Base-by-base conservation (phyloP, 1,140 invertebrate species). In the Whitmania pigra region DNA sequence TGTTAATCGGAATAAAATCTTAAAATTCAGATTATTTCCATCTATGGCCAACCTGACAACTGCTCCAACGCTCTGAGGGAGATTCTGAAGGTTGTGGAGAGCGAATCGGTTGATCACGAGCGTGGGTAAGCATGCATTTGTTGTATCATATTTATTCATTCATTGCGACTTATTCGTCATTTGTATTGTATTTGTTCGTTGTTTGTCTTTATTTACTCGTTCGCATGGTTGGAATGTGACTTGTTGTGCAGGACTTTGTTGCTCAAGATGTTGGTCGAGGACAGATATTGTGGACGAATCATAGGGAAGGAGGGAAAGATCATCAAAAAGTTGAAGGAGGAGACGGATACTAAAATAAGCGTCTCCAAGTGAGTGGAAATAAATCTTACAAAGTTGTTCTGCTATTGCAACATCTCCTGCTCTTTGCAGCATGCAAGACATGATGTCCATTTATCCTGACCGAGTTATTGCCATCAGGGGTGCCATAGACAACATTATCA, bases 251-350 rank as follows among this genome's bases (percentile, higher is more conserved):
- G 91, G 75, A 93, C 97, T 83, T 90, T 95, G 71, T 89, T 88
- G 74, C 83, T 98, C 74, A 96, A 95, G 85, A 93, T 98, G 73
- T 85, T 98, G 71, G 94, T 94, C 72, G 93, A 96, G 81, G 97
- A 99, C 83, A 95, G 94, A 82, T 84, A 97, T 49, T 97, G 97
- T 79, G 95, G 95, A 29, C 87, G 94, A 71, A 94, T 99, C 76
- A 99, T 98, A 80, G 94, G 95, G 60, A 97, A 97, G 82, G 79
- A 81, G 63, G 94, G 94, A 43, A 92, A 91, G 78, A 96, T 93
- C 3, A 97, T 98, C 74, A 97, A 97, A 82, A 87, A 91, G 78
- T 97, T 98, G 76, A 97, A 97, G 93, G 91, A 97, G 80, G 92
- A 97, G 76, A 97, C 94, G 3, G 91, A 95, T 73, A 95, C 94